phyloP scores from a whole-genome alignment of 2,888 invertebrate species.

The Meganola albula region DNA sequence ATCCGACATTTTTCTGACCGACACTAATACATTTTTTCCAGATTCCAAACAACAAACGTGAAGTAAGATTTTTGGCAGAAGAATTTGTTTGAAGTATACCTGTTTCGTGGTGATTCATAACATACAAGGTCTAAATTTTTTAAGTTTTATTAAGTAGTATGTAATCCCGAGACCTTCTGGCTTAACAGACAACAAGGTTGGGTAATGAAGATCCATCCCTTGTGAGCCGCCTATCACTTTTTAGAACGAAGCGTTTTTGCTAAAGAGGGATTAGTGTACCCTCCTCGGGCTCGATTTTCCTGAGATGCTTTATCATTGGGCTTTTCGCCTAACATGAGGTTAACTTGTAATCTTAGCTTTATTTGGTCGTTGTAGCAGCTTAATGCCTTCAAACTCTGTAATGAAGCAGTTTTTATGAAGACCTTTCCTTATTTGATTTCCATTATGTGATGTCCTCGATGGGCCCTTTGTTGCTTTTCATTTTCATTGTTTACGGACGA shows the following conservation, averaged over 20 bases:
- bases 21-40: conserved; percentile 10
- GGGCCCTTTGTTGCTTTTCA: conserved; percentile 26
- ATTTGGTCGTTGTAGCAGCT: conserved; percentile 69
- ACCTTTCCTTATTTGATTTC: conserved; percentile 55
- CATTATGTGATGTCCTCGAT: conserved; percentile 21
- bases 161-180: conserved; percentile 68
- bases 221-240: conserved; percentile 74
- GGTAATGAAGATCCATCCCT: conserved; percentile 74
- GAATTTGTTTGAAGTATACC: conserved; percentile 9
- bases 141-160: conserved; percentile 62
- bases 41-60: conserved; percentile 13
- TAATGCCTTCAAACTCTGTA: conserved; percentile 64
- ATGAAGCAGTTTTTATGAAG: conserved; percentile 66
- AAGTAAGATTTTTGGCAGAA: conserved; percentile 10
- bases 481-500: conserved; percentile 35
- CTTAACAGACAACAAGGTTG: conserved; percentile 72
- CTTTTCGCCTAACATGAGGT: conserved; percentile 75
- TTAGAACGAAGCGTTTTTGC: conserved; percentile 77
- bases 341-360: conserved; percentile 78
- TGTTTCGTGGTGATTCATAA: too few species aligned
- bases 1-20: conserved; percentile 14
- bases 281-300: conserved; percentile 70
- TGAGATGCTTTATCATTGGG: conserved; percentile 77
- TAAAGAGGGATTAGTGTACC: conserved; percentile 77
- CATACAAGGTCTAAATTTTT: too few species aligned